Evolutionary conservation across 2,113 vertebrate genomes (phyloP).

Genomic region (Nipponia nippon): DNA sequence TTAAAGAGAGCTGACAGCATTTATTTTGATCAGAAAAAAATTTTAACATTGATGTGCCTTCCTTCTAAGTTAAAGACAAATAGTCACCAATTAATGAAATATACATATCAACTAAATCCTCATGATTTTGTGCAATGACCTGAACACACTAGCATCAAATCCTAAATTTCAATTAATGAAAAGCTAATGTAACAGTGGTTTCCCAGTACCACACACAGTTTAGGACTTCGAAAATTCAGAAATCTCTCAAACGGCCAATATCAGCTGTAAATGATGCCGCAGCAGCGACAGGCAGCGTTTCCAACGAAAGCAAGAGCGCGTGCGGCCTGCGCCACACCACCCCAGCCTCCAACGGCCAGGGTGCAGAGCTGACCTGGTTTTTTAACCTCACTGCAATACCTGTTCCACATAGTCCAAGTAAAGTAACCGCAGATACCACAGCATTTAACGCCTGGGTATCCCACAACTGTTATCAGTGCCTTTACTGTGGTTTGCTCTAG

Average conservation of each 20-base stretch:
- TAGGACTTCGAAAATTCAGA: neutral
- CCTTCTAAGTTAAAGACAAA: neutral
- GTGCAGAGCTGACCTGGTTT: neutral
- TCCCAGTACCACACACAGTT: neutral
- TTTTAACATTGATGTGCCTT: neutral
- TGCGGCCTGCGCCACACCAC: fast-evolving
- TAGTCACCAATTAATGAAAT: neutral
- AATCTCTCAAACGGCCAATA: neutral
- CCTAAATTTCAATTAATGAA: neutral
- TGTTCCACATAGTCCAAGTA: neutral
- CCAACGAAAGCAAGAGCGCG: neutral
- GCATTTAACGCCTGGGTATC: neutral
- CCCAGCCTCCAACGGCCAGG: neutral
- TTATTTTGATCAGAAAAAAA: neutral
- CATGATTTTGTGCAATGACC: neutral
- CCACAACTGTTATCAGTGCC: neutral
- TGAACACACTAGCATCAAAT: neutral
- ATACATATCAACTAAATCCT: neutral
- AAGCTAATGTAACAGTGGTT: neutral
- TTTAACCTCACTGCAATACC: neutral
- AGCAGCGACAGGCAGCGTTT: fast-evolving
- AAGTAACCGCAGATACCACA: neutral
- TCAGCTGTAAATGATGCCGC: neutral
- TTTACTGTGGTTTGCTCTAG: neutral
- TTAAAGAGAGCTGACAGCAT: neutral